Evolutionary conservation across 1,140 invertebrate genomes (phyloP), one percentile per base, ranked within the genome.

Genomic region (Cyclargus thomasi): DNA sequence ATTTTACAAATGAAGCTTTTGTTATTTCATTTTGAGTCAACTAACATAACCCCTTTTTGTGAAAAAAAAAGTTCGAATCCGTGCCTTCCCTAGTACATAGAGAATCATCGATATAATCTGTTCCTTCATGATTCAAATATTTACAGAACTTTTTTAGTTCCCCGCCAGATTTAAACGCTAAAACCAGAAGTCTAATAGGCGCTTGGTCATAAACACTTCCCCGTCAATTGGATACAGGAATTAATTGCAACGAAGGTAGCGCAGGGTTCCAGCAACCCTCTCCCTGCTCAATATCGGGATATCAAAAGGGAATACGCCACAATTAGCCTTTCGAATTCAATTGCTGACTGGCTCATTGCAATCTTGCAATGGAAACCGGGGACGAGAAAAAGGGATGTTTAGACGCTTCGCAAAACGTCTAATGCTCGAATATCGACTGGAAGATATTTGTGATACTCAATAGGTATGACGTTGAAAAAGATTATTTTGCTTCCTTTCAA

Each of bases 151-250:
- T 20, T 8, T 59, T 59, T 21, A 59, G 1, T 20, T 20, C 17
- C 20, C 55, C 18, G 18, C 20, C 55, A 59, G 18, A 59, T 59
- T 59, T 59, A 59, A 59, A 59, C 18, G 55, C 55, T 21, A 8
- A 11, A 11, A 59, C 55, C 17, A 59, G 17, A 59, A 59, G 55
- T 11, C 55, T 59, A 20, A 59, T 59, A 59, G 55, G 55, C 55
- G 2, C 55, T 20, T 21, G 55, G 55, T 18, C 18, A 59, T 11
- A 59, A 59, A 18, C 55, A 18, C 17, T 20, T 20, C 55, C 55
- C 20, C 17, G 20, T 59, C 10, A 21, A 59, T 59, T 59, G 18
- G 55, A 21, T 59, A 21, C 55, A 59, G 55, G 55, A 59, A 59
- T 59, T 59, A 21, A 59, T 59, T 59, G 21, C 55, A 17, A 57